Conservation (phyloP, 1,140 invertebrate species). For the Scaptomyza graminum region DNA sequence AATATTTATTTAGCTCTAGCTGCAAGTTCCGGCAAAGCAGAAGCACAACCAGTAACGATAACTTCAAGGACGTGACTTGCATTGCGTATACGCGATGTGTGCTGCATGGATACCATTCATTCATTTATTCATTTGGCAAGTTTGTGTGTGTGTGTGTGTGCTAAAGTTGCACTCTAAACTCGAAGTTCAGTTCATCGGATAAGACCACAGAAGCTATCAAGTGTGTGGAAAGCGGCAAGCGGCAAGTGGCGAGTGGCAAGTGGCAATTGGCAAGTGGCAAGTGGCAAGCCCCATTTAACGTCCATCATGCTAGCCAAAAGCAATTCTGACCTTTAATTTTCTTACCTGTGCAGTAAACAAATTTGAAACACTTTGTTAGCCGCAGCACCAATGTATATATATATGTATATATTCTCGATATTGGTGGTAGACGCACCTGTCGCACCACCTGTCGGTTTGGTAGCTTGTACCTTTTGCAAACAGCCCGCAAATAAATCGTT, state of each 20-base stretch:
- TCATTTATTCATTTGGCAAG: slow-evolving; percentile 29
- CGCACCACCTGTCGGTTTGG: neutral
- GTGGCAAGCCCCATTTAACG: slow-evolving; percentile 66
- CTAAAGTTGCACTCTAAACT: slow-evolving; percentile 36
- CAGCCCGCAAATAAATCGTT: slow-evolving; percentile 79
- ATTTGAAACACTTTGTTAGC: slow-evolving; percentile 78
- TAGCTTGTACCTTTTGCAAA: slow-evolving; percentile 35
- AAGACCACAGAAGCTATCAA: slow-evolving; percentile 55
- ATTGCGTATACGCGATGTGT: slow-evolving; percentile 44
- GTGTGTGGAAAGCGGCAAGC: slow-evolving; percentile 41
- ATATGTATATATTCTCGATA: slow-evolving; percentile 1
- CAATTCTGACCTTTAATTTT: slow-evolving; percentile 46
- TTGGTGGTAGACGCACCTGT: slow-evolving; percentile 3
- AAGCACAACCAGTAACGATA: too few relatives aligned
- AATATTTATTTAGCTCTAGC: slow-evolving; percentile 8
- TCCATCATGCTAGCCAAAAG: slow-evolving; percentile 54
- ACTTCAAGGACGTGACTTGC: slow-evolving; percentile 22
- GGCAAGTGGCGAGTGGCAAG: slow-evolving; percentile 33
- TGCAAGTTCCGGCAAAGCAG: neutral
- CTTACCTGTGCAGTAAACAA: slow-evolving; percentile 66
- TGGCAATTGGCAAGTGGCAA: slow-evolving; percentile 38
- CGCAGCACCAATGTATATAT: slow-evolving; percentile 17
- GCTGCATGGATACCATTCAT: slow-evolving; percentile 30
- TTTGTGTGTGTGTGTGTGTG: slow-evolving; percentile 24
- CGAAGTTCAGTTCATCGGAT: slow-evolving; percentile 58